These are phyloP conservation scores for Blennius ocellaris DNA, from an alignment of 2,113 vertebrate species.

Conservation along the genomic window DNA sequence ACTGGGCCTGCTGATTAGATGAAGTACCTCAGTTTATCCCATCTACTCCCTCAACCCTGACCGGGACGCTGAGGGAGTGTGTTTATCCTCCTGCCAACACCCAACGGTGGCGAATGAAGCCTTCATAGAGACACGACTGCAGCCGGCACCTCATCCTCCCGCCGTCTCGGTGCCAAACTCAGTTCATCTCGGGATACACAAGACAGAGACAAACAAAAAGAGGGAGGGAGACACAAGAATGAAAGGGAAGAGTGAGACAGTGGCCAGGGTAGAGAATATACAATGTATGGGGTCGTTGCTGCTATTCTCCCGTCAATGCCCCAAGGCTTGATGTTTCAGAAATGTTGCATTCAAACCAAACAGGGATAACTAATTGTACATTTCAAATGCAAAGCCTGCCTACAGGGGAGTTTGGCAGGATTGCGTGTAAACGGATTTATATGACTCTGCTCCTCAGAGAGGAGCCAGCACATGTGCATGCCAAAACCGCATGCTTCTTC, in stretches of 20 bases:
- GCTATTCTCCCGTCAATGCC: slow-evolving; percentile 47
- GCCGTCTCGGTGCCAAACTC: slow-evolving; percentile 2
- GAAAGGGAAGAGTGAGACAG: slow-evolving; percentile 22
- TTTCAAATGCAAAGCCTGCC: slow-evolving; percentile 83
- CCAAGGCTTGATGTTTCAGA: slow-evolving; percentile 68
- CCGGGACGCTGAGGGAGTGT: slow-evolving; percentile 37
- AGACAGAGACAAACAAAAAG: not conserved
- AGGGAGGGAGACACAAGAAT: slow-evolving; percentile 3
- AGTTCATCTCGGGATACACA: slow-evolving; percentile 36
- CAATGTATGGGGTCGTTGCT: slow-evolving; percentile 42
- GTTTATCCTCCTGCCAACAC: slow-evolving; percentile 60
- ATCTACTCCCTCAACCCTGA: slow-evolving; percentile 55
- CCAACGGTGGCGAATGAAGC: slow-evolving; percentile 34
- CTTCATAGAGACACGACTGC: slow-evolving; percentile 30
- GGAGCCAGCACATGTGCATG: slow-evolving; percentile 65
- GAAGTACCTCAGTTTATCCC: slow-evolving; percentile 51
- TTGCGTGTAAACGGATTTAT: slow-evolving; percentile 77
- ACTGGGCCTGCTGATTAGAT: slow-evolving; percentile 67
- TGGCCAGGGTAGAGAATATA: slow-evolving; percentile 7
- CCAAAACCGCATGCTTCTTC: slow-evolving; percentile 66
- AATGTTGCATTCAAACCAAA: slow-evolving; percentile 76
- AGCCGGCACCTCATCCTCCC: not conserved
- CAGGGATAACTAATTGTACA: slow-evolving; percentile 82
- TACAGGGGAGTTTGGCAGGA: slow-evolving; percentile 76
- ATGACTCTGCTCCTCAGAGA: slow-evolving; percentile 66